A percentile compares a stretch with the other conserved stretches of the same genome.
phyloP scores from a whole-genome alignment of 2,113 vertebrate species.

The Mastomys coucha region DNA sequence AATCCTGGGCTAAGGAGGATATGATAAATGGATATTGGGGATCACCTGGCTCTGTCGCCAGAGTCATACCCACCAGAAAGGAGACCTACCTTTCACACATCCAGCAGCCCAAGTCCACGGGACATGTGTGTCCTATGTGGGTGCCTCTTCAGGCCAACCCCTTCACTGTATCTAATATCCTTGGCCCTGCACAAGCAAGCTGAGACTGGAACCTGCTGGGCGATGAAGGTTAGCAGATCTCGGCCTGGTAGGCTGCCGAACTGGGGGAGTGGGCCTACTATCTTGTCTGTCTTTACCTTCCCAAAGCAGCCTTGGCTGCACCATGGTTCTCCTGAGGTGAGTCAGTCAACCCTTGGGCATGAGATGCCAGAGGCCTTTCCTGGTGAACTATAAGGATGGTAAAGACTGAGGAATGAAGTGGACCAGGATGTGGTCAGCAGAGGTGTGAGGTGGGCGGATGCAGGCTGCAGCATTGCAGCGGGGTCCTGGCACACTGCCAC shows the following conservation, averaged over 20 bases:
- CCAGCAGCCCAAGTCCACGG: not conserved
- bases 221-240: not conserved
- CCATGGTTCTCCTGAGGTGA: not conserved
- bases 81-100: not conserved
- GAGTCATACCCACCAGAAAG: not conserved
- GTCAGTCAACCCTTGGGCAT: not conserved
- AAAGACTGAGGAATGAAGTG: not conserved
- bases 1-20: not conserved
- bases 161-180: not conserved
- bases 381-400: not conserved
- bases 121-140: rapidly evolving
- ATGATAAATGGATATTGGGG: not conserved
- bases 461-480: not conserved
- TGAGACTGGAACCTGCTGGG: not conserved
- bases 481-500: not conserved
- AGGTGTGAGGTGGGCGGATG: rapidly evolving
- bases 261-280: not conserved
- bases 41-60: not conserved
- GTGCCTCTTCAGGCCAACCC: not conserved
- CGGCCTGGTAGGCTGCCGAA: not conserved
- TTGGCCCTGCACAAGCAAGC: no score
- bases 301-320: not conserved
- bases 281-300: not conserved
- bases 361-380: not conserved
- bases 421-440: not conserved